Conservation (phyloP, 2,888 invertebrate genomes). For the Acanthosoma haemorrhoidale region DNA sequence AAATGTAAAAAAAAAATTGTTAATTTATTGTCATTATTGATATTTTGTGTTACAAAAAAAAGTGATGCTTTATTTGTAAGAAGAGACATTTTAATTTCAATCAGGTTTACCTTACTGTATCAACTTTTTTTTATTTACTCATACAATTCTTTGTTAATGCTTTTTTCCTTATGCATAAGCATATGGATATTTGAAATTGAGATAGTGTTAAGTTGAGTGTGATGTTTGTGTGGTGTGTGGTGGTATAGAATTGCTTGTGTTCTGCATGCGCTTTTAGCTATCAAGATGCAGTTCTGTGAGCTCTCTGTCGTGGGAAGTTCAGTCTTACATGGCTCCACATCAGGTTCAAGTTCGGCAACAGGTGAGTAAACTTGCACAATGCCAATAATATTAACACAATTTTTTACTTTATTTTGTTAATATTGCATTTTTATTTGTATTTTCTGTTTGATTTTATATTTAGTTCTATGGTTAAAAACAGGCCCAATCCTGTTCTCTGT, state of each 20-base stretch:
- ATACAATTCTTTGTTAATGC: no score
- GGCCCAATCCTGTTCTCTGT: not conserved
- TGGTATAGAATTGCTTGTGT: conserved; percentile 37
- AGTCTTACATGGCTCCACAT: conserved; percentile 51
- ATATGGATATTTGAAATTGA: no score
- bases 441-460: not conserved
- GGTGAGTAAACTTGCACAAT: conserved; percentile 11
- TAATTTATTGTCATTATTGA: no score
- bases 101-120: no score
- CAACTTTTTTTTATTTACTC: no score
- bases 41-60: no score
- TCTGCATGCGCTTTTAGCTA: conserved; percentile 48
- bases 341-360: not conserved
- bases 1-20: no score
- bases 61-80: no score
- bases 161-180: no score
- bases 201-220: not conserved
- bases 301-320: conserved; percentile 58
- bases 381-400: not conserved
- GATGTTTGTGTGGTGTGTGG: conserved; percentile 29
- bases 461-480: not conserved
- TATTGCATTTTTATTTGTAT: not conserved
- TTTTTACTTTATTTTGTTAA: not conserved
- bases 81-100: no score
- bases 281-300: conserved; percentile 61